Conservation (phyloP, 2,888 invertebrate species). For the Epinotia nisella region DNA sequence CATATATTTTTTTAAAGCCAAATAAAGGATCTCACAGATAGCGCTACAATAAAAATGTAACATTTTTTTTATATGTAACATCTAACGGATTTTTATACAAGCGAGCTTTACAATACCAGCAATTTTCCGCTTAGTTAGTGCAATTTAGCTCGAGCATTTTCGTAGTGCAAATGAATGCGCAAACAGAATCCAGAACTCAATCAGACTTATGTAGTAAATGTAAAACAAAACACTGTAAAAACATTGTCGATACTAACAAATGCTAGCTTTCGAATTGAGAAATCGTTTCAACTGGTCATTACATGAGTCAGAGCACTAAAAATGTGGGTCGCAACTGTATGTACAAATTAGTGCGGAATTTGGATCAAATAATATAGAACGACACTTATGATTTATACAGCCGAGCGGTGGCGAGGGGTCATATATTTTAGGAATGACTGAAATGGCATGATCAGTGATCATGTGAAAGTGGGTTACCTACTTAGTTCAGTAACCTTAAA, state of each 20-base stretch:
- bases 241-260: background rate
- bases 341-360: constrained; percentile 33
- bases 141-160: background rate
- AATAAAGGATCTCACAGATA: no score
- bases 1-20: no score
- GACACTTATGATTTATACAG: constrained; percentile 17
- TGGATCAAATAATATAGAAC: constrained; percentile 32
- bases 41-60: no score
- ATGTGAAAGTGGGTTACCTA: no score
- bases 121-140: background rate
- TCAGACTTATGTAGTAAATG: background rate
- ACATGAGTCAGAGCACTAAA: constrained; percentile 31
- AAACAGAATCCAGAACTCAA: background rate
- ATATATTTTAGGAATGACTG: background rate
- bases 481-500: no score
- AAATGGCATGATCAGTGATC: no score
- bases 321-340: constrained; percentile 25
- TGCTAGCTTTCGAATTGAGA: constrained; percentile 16
- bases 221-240: constrained; percentile 1
- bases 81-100: no score
- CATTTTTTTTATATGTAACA: no score
- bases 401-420: constrained; percentile 5
- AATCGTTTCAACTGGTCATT: constrained; percentile 3
- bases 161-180: background rate
- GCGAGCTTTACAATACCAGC: background rate